Percentiles rank a stretch among this genome's conserved stretches.
Evolutionary conservation across 2,888 invertebrate genomes (phyloP).

Genomic region (Mythimna ferrago): DNA sequence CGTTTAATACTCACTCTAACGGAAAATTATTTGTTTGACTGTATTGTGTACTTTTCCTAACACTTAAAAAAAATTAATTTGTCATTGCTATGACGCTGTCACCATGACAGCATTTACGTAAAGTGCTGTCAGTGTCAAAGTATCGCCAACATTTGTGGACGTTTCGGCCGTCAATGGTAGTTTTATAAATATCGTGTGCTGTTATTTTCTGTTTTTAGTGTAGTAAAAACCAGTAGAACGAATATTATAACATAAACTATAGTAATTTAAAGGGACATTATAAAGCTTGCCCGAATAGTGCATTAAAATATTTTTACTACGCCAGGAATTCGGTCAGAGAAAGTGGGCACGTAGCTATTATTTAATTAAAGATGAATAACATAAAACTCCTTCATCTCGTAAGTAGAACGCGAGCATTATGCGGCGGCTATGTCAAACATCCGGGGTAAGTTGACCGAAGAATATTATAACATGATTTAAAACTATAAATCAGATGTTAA

Average conservation of each 20-base stretch:
- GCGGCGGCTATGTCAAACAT: slow-evolving; percentile 53
- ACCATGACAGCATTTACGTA: neutral
- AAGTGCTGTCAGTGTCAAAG: slow-evolving; percentile 41
- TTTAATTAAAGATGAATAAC: slow-evolving; percentile 71
- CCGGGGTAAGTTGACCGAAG: slow-evolving; percentile 65
- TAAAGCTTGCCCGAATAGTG: slow-evolving; percentile 4
- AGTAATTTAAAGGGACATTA: neutral
- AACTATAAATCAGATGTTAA: neutral
- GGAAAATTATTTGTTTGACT: too few relatives aligned
- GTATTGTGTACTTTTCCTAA: too few relatives aligned
- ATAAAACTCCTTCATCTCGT: slow-evolving; percentile 68
- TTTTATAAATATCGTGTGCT: slow-evolving; percentile 20
- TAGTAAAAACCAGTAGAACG: neutral
- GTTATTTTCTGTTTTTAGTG: slow-evolving; percentile 21
- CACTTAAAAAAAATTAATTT: neutral
- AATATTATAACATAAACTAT: slow-evolving; percentile 15
- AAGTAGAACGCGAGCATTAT: slow-evolving; percentile 65
- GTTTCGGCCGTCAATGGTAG: slow-evolving; percentile 21
- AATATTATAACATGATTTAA: neutral
- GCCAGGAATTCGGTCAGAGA: slow-evolving; percentile 73
- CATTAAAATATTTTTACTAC: neutral
- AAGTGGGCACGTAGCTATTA: slow-evolving; percentile 67
- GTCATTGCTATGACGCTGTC: neutral
- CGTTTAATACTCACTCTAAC: too few relatives aligned
- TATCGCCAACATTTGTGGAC: slow-evolving; percentile 9